phyloP scores from a whole-genome alignment of 2,888 invertebrate genomes.

The Platycnemis pennipes region DNA sequence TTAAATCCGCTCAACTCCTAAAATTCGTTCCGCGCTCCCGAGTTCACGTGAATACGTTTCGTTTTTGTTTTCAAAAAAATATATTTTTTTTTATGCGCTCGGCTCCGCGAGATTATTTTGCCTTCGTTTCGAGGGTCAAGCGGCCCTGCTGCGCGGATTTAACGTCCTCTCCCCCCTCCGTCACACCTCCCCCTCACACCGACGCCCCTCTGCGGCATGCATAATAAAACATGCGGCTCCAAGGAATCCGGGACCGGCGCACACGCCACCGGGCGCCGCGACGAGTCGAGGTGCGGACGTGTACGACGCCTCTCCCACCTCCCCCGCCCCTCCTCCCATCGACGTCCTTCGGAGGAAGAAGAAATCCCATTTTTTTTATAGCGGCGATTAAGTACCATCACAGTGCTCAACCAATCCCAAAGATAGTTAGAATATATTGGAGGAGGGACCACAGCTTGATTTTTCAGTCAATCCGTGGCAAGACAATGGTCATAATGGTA shows the following conservation, averaged over 20 bases:
- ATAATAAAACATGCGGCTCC: neutral
- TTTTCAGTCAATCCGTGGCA: no score
- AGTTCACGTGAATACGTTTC: neutral
- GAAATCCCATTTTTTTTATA: no score
- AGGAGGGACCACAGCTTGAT: no score
- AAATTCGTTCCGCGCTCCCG: neutral
- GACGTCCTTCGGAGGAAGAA: no score
- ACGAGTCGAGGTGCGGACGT: no score
- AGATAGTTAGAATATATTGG: no score
- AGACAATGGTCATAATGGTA: no score
- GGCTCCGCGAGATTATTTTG: neutral
- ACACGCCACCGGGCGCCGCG: neutral
- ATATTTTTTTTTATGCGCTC: no score
- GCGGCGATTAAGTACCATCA: no score
- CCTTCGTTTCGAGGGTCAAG: neutral
- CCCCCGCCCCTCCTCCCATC: no score
- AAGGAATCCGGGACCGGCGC: neutral
- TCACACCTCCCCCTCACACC: neutral
- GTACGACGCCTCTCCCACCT: no score
- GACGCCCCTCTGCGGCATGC: neutral
- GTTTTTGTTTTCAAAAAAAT: neutral
- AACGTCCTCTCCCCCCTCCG: neutral
- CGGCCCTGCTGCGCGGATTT: conserved; percentile 1
- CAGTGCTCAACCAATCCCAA: no score
- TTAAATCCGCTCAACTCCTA: neutral